Percentiles rank a stretch among this genome's conserved stretches.
Evolutionary conservation across 2,113 vertebrate species (phyloP).

Genomic region (Lamprologus speciosus): DNA sequence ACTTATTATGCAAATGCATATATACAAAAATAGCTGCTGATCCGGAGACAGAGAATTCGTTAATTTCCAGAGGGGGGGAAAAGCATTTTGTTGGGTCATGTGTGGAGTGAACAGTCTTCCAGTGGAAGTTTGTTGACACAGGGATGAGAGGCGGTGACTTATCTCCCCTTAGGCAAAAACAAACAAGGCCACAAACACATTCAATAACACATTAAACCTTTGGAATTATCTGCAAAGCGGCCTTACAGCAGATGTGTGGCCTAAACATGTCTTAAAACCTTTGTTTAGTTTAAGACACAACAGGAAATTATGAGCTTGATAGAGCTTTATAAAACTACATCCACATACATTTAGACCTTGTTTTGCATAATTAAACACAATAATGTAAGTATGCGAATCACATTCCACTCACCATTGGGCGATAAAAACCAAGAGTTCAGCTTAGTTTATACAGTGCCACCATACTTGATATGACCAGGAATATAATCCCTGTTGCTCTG

Average conservation of each 20-base stretch:
- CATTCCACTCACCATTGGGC: neutral
- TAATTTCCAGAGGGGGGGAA: neutral
- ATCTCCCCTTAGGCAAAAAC: constrained; percentile 23
- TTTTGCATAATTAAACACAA: neutral
- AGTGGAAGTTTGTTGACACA: constrained; percentile 21
- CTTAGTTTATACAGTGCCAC: neutral
- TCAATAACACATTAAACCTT: constrained; percentile 8
- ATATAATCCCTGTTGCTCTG: neutral
- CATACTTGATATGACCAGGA: neutral
- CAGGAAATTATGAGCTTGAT: neutral
- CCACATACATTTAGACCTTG: neutral
- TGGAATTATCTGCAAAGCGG: constrained; percentile 7
- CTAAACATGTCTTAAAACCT: neutral
- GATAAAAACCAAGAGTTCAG: neutral
- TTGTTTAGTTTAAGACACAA: neutral
- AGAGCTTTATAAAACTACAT: neutral
- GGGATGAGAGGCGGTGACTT: constrained; percentile 3
- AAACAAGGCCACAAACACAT: constrained; percentile 30
- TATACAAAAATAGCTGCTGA: neutral
- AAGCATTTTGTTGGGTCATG: constrained; percentile 20
- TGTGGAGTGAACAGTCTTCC: constrained; percentile 10
- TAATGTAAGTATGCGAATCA: neutral
- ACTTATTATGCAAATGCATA: neutral
- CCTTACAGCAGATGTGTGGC: neutral
- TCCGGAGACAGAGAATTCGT: neutral